Percentiles rank a stretch among this genome's conserved stretches.
Evolutionary conservation across 2,797 vertebrate genomes (phyloP).

Genomic region (Erethizon dorsatum): DNA sequence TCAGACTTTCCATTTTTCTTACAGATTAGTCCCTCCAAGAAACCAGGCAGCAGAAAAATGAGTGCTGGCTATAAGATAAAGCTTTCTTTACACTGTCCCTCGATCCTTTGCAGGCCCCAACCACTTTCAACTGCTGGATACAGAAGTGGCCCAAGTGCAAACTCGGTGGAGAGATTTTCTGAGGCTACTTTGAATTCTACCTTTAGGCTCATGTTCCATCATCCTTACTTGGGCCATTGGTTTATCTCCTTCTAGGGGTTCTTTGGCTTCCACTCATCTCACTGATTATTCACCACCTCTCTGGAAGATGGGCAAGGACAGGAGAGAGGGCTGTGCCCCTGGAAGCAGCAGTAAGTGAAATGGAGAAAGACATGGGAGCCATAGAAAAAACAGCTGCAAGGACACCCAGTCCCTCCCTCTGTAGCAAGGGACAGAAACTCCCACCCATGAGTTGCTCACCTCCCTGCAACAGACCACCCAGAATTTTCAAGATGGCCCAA

Average conservation of each 20-base stretch:
- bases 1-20: neutral
- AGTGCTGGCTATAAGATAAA: neutral
- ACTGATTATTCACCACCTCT: neutral
- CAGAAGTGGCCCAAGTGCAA: neutral
- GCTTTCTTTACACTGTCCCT: neutral
- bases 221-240: fast-evolving
- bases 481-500: neutral
- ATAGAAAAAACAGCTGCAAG: neutral
- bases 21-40: neutral
- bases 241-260: neutral
- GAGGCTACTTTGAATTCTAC: neutral
- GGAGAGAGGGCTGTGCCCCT: neutral
- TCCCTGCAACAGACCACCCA: neutral
- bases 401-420: neutral
- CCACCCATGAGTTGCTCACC: neutral
- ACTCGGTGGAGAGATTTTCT: neutral
- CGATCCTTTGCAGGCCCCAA: neutral
- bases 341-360: neutral
- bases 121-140: neutral
- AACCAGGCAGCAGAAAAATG: neutral
- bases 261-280: neutral
- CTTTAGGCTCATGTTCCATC: neutral
- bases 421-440: neutral
- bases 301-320: neutral
- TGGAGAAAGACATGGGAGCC: too few species aligned